Conservation (phyloP, 2,888 invertebrate species). For the Galerucella calmariensis region DNA sequence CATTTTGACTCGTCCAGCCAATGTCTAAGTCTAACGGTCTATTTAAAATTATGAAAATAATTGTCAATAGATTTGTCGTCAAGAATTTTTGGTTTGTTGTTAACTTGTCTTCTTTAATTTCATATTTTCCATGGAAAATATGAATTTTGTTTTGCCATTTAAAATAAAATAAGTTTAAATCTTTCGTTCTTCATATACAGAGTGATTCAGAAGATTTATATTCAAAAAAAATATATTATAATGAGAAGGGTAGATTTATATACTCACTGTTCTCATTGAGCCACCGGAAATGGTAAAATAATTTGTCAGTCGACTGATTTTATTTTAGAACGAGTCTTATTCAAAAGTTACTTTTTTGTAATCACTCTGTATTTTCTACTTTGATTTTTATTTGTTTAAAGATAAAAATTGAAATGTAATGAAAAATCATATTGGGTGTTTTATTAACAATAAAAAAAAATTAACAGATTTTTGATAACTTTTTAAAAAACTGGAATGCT, state of each 20-base stretch:
- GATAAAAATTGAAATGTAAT: constrained; percentile 3
- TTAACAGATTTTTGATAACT: no score
- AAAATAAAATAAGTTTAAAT: constrained; percentile 3
- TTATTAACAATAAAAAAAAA: no score
- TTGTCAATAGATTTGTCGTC: no score
- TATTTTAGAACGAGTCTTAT: background rate
- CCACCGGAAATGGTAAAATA: background rate
- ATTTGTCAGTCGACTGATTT: background rate
- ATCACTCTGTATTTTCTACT: background rate
- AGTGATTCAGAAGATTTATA: background rate
- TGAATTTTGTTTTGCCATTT: constrained; percentile 24
- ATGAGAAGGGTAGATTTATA: no score
- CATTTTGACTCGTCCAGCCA: no score
- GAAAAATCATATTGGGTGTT: background rate
- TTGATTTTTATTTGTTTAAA: constrained; percentile 1
- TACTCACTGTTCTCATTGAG: no score
- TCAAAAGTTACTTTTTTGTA: background rate
- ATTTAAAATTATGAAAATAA: no score
- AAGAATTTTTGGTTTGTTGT: background rate
- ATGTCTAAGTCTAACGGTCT: no score
- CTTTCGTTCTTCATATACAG: background rate
- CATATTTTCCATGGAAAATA: constrained; percentile 31
- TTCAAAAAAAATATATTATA: background rate
- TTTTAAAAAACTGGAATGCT: background rate
- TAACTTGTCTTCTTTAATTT: constrained; percentile 21